Evolutionary conservation across 1,140 invertebrate species (phyloP), one percentile per base, ranked within the genome.

Genomic region (Xylocopa sonorina): DNA sequence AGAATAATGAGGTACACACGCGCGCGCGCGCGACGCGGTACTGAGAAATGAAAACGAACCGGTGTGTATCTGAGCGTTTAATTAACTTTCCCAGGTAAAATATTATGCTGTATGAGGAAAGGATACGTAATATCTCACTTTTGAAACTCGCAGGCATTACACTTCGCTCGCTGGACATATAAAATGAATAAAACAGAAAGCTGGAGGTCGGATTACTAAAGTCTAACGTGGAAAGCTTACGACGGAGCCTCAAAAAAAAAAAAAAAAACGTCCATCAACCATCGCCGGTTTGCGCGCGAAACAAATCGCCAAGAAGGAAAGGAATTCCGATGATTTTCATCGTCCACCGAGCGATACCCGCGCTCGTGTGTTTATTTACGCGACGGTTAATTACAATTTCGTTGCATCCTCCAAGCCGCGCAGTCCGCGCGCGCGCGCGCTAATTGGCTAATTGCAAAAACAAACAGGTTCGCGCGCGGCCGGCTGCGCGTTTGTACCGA

Each of bases 371-470:
- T 38, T 38, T 38, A 4, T 38, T 38, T 38, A 48, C 5, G 46
- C 46, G 16, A 48, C 2, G 46, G 46, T 38, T 38, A 38, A 9
- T 4, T 38, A 9, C 9, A 38, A 38, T 38, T 9, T 38, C 38
- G 38, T 38, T 38, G 3, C 38, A n/a, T n/a, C n/a, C n/a, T n/a
- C n/a, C n/a, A n/a, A n/a, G n/a, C n/a, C n/a, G n/a, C n/a, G n/a
- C n/a, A n/a, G n/a, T n/a, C n/a, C n/a, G n/a, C n/a, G n/a, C n/a
- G n/a, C n/a, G 24, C 16, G 6, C 50, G 57, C 48, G 51, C 38
- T 81, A 81, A 81, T 84, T 77, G 78, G 38, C 18, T 66, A 85
- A 85, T 84, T 78, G 48, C 46, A 63, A 80, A 73, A 81, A 69
- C 75, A 84, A 81, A 73, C 60, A 32, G 27, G 60, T 67, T 78